Evolutionary conservation across 2,797 vertebrate genomes (phyloP).

Genomic region (Leptatherina wallacei): DNA sequence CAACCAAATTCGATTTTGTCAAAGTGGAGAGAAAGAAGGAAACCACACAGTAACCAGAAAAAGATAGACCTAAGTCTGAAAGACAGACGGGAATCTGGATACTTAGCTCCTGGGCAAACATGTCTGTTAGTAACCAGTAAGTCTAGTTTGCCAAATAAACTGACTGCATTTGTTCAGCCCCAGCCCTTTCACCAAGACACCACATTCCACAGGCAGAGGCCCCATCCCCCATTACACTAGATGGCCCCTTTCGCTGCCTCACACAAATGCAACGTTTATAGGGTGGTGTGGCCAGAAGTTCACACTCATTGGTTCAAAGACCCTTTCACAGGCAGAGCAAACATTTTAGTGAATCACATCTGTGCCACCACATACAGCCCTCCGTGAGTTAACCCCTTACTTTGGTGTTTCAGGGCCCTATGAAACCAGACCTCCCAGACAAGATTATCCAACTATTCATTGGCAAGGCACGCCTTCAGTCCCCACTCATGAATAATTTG

Average conservation of each 20-base stretch:
- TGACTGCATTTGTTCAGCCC: conserved; percentile 79
- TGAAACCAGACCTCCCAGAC: conserved; percentile 16
- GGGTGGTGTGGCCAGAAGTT: conserved; percentile 79
- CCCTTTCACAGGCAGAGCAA: conserved; percentile 79
- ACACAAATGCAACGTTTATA: conserved; percentile 81
- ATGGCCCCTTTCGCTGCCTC: conserved; percentile 77
- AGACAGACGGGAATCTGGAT: conserved; percentile 57
- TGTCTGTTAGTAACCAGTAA: conserved; percentile 71
- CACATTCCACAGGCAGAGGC: conserved; percentile 82
- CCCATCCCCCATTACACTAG: conserved; percentile 77
- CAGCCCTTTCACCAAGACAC: conserved; percentile 81
- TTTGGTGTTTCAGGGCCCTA: neutral
- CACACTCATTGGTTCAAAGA: conserved; percentile 84
- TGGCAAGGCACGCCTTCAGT: conserved; percentile 19
- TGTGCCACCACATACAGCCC: conserved; percentile 72
- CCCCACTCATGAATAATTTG: conserved; percentile 39
- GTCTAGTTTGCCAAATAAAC: conserved; percentile 82
- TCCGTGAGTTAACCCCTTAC: conserved; percentile 62
- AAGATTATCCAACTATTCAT: conserved; percentile 37
- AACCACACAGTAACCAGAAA: conserved; percentile 3
- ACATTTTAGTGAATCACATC: conserved; percentile 82
- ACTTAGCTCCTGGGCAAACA: conserved; percentile 73
- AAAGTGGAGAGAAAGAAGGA: neutral
- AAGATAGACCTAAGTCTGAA: conserved; percentile 26
- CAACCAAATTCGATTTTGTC: conserved; percentile 5